Evolutionary conservation across 2,113 vertebrate genomes (phyloP).

Genomic region (Gobiocypris rarus): DNA sequence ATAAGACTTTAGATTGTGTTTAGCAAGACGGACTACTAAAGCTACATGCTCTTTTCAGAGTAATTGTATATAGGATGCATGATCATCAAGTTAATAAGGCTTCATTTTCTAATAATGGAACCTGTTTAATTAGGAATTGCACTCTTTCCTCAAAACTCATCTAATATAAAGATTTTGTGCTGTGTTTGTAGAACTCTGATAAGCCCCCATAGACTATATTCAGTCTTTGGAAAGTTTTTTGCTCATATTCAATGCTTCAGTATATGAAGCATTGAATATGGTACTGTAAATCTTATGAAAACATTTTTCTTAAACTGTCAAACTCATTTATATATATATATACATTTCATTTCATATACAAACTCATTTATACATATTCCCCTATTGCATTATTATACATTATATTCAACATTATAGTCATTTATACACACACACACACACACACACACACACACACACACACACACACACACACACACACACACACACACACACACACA

Average conservation of each 20-base stretch:
- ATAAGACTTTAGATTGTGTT: constrained; percentile 14
- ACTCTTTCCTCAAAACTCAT: not conserved
- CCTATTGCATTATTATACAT: no score
- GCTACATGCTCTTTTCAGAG: constrained; percentile 2
- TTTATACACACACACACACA: no score
- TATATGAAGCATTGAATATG: not conserved
- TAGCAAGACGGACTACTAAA: constrained; percentile 14
- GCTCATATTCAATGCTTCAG: no score
- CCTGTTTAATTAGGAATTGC: constrained; percentile 25
- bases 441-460: no score
- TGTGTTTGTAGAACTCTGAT: not conserved
- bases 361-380: no score
- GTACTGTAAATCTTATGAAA: not conserved
- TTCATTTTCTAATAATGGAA: constrained; percentile 6
- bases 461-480: no score
- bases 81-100: constrained; percentile 22
- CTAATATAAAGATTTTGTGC: constrained; percentile 4
- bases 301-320: no score
- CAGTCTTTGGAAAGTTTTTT: not conserved
- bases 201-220: not conserved
- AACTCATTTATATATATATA: no score
- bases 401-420: no score
- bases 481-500: no score
- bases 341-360: no score
- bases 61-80: not conserved